Evolutionary conservation across 35 echinoderm and acorn worm species (phyloP), one percentile per base, ranked within the genome.

Genomic region (Diadema setosum): DNA sequence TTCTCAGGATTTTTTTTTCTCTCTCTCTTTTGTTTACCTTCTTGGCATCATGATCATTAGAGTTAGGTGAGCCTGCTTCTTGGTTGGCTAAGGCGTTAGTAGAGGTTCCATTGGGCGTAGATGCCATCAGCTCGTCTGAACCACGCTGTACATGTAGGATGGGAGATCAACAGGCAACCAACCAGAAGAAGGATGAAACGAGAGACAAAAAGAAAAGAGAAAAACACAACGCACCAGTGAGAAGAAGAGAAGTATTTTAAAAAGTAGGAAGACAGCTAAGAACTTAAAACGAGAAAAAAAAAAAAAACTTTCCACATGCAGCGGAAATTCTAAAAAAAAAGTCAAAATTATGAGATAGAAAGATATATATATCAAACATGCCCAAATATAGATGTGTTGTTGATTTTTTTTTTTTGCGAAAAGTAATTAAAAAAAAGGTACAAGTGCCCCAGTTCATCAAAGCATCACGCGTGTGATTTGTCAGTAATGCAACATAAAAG

Each of bases 141-240:
- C 73, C 73, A 14, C 73, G 73, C 73, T 78, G 73, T 78, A 67
- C 7, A 41, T 35, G 7, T 33, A 78, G 61, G 12, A 30, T 52
- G 48, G 48, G n/a, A 41, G 73, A 29, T 26, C 73, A 78, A 78
- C 73, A 78, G 73, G 73, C 73, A 78, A 78, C 73, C 73, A 78
- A 44, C 73, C 73, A 44, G 40, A 44, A 41, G 73, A 42, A 78
- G 40, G 73, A 44, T 17, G 73, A 78, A 44, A 78, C 35, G 73
- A 78, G 73, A 78, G 34, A 78, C 39, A 78, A 67, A 41, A 20
- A 78, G 44, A 78, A 78, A 78, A 78, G 73, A 78, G 73, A 78
- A 78, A 78, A 78, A 78, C 73, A 78, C 73, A 78, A 78, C 73
- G 73, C 73, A 78, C 73, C 73, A 78, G 73, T 78, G 73, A 78